Percentiles rank a stretch among this genome's conserved stretches.
Evolutionary conservation across 2,113 vertebrate species (phyloP).

Genomic region (Equus quagga): DNA sequence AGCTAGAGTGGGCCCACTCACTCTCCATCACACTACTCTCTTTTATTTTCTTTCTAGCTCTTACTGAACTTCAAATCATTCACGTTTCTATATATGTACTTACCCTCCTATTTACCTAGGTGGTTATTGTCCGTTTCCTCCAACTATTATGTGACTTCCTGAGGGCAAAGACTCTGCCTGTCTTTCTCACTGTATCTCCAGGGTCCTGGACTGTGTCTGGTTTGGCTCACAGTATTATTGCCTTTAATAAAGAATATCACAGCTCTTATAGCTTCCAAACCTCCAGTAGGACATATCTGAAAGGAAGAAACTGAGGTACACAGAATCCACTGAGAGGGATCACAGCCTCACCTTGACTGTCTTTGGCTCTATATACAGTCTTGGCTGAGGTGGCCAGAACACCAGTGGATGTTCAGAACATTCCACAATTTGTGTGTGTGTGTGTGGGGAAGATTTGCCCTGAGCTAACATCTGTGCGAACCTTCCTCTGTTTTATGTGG

Average conservation of each 20-base stretch:
- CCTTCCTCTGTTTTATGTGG: too few relatives aligned
- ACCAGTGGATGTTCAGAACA: background rate
- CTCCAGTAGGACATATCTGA: rapidly evolving
- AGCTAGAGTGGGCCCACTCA: background rate
- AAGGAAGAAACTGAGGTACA: background rate
- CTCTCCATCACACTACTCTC: background rate
- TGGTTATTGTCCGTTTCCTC: background rate
- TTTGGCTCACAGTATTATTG: background rate
- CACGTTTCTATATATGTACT: background rate
- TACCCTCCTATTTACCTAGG: background rate
- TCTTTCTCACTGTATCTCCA: background rate
- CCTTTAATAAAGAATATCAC: background rate
- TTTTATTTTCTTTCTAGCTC: background rate
- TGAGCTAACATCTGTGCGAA: too few relatives aligned
- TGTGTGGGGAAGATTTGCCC: too few relatives aligned
- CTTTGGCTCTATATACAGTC: background rate
- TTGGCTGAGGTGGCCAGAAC: background rate
- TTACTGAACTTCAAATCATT: background rate
- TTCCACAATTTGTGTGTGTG: background rate
- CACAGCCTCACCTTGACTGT: background rate
- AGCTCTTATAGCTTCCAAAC: background rate
- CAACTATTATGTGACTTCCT: background rate
- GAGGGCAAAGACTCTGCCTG: background rate
- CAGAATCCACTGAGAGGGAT: background rate
- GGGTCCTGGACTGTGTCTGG: too few relatives aligned